Conservation (phyloP, 1,140 invertebrate genomes). For the Trichonephila inaurata region DNA sequence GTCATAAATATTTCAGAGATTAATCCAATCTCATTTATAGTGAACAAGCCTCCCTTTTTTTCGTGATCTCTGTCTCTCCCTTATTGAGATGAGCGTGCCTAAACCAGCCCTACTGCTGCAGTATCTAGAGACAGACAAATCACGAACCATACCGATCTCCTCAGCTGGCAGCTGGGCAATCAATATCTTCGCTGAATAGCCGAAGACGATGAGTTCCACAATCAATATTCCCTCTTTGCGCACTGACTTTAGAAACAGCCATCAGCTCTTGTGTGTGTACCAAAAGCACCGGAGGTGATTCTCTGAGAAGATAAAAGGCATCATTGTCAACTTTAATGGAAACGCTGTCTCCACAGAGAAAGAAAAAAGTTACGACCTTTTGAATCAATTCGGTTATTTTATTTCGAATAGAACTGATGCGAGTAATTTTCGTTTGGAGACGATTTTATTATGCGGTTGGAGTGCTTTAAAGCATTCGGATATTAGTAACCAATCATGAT, state of each 20-base stretch:
- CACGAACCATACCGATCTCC: not conserved
- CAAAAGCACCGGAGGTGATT: constrained; percentile 41
- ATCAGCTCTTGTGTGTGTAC: constrained; percentile 2
- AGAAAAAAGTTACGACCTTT: not conserved
- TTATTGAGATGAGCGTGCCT: not conserved
- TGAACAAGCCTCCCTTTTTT: too few relatives aligned
- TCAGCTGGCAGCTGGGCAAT: constrained; percentile 26
- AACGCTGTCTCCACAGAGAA: not conserved
- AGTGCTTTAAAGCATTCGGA: too few relatives aligned
- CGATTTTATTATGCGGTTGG: not conserved
- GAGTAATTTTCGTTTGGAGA: not conserved
- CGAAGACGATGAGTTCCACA: not conserved
- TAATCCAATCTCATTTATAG: too few relatives aligned
- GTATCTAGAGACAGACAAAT: not conserved
- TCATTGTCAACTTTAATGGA: constrained; percentile 43
- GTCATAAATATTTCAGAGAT: too few relatives aligned
- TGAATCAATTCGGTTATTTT: constrained; percentile 16
- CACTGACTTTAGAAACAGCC: constrained; percentile 22
- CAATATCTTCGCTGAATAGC: not conserved
- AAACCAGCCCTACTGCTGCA: not conserved
- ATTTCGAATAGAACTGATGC: not conserved
- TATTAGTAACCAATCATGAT: too few relatives aligned
- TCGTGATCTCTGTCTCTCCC: too few relatives aligned
- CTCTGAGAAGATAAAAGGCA: constrained; percentile 37
- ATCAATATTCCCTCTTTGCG: constrained; percentile 36